Conservation (phyloP, 1,140 invertebrate genomes). For the Lepidotrigona ventralis region DNA sequence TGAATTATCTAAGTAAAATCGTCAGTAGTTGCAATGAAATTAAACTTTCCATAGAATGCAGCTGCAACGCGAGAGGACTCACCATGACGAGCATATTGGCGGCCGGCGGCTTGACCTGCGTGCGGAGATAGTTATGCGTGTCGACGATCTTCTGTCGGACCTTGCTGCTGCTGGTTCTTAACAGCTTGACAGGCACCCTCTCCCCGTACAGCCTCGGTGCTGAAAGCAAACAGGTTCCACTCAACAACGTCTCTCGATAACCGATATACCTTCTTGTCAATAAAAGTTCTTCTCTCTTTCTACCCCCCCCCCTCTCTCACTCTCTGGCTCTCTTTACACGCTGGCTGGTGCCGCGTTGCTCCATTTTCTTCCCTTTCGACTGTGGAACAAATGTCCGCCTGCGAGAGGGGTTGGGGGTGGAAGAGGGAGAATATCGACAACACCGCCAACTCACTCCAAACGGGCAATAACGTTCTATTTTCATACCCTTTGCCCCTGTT, state of each 20-base stretch:
- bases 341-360: constrained; percentile 6
- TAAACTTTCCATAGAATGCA: neutral
- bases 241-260: constrained; percentile 44
- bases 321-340: neutral
- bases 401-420: neutral
- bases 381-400: constrained; percentile 34
- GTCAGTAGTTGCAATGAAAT: too few species aligned
- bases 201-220: constrained; percentile 82
- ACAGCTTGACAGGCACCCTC: constrained; percentile 82
- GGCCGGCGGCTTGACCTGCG: constrained; percentile 86
- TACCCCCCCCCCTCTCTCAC: neutral
- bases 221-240: constrained; percentile 65
- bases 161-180: constrained; percentile 81
- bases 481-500: constrained; percentile 41
- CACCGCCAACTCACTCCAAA: constrained; percentile 31
- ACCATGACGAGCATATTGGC: constrained; percentile 92
- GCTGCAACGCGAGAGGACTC: constrained; percentile 42
- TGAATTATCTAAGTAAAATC: too few species aligned
- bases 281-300: constrained; percentile 8
- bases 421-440: constrained; percentile 45
- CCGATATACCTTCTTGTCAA: constrained; percentile 47
- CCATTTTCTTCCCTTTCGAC: constrained; percentile 35
- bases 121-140: constrained; percentile 89
- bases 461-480: constrained; percentile 51
- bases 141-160: constrained; percentile 87